These are phyloP conservation scores for Nebria brevicollis DNA, from an alignment of 2,888 invertebrate genomes.

Conservation along the genomic window DNA sequence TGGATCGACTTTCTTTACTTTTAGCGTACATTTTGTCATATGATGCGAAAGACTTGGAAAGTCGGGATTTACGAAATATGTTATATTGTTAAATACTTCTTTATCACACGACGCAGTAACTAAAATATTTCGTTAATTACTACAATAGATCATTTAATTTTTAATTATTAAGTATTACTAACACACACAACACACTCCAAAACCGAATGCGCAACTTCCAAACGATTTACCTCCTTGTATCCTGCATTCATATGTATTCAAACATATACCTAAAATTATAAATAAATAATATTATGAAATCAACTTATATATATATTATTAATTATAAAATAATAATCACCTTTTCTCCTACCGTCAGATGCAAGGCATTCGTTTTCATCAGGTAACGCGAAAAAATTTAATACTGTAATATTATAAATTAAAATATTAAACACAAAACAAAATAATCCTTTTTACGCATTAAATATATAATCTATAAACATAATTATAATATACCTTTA, in stretches of 20 bases:
- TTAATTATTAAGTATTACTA: conserved; percentile 62
- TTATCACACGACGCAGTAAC: conserved; percentile 80
- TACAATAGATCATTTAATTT: conserved; percentile 7
- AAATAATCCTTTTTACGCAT: too few relatives aligned
- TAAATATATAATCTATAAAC: too few relatives aligned
- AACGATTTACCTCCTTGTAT: conserved; percentile 76
- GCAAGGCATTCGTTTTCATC: conserved; percentile 84
- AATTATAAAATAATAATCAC: conserved; percentile 53
- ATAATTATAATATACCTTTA: conserved; percentile 22
- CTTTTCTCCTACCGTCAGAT: conserved; percentile 72
- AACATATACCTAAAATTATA: conserved; percentile 72
- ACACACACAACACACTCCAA: conserved; percentile 89
- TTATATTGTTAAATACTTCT: conserved; percentile 79
- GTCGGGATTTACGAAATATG: conserved; percentile 83
- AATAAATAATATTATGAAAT: conserved; percentile 6
- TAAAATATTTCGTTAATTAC: conserved; percentile 56
- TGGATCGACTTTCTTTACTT: conserved; percentile 78
- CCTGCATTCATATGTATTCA: conserved; percentile 86
- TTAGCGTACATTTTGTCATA: conserved; percentile 75
- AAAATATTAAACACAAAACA: too few relatives aligned
- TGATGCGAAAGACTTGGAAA: conserved; percentile 81
- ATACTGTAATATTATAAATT: conserved; percentile 72
- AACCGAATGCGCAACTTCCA: conserved; percentile 84
- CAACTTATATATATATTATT: background rate
- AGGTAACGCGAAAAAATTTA: conserved; percentile 86